Base-by-base conservation (phyloP, 2,113 vertebrate genomes). In the Rhinichthys klamathensis region DNA sequence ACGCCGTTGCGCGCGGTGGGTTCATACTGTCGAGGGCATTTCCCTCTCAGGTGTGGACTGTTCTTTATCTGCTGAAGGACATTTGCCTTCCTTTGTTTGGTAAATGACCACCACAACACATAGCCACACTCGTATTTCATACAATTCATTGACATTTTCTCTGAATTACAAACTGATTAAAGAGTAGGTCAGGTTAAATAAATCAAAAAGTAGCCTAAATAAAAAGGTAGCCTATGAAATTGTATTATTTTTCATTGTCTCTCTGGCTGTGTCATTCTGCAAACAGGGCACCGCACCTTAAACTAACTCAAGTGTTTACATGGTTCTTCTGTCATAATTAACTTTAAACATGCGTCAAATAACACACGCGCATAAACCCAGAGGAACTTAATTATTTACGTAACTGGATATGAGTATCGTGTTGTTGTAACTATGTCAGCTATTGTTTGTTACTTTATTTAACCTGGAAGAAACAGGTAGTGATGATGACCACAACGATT, bases 271-370 rank as follows among this genome's bases (percentile, higher is more conserved):
- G 76, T 87, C 83, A 80, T 75, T 87, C 76, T 85, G 72, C 70
- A 86, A 89, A 86, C 54, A 84, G 13, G 27, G 70, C 25, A 77
- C 88, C 76, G 77, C 88, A 58, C 88, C 88, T 84, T 70, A 79
- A 88, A 10, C 32, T 38, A 84, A 82, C 72, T 73, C 12, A 78
- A 58, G 65, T 85, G 79, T 89, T 84, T 69, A 82, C 85, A 67
- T 46, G 88, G 82, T 35, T 61, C 51, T 30, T 67, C 51, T 81
- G 77, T 72, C 69, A 60, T 72, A 60, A 61, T 84, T 78, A 72
- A 87, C 77, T 35, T 81, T 84, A 82, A 35, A 74, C 79, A 27
- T 32, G 32, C 25, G 58, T 73, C 27, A 82, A 79, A 77, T 72
- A 86, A 46, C 74, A 51, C 18, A 10, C 46, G 9, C 65, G 23